These are phyloP conservation scores for Platysternon megacephalum DNA, from an alignment of 2,113 vertebrate species.

Conservation along the genomic window DNA sequence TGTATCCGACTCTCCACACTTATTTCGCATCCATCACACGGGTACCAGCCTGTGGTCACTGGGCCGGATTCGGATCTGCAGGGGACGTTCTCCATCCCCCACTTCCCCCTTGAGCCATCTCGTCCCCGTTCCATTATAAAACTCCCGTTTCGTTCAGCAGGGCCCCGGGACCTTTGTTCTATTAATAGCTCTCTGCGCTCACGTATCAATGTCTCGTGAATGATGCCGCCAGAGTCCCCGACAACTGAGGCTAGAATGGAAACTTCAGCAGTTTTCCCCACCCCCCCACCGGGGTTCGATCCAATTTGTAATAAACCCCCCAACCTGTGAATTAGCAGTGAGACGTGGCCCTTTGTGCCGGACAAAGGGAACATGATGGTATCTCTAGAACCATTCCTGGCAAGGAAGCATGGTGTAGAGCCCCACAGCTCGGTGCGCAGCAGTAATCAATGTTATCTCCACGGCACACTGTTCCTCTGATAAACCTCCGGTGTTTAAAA, in stretches of 20 bases:
- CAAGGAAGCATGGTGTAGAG: not conserved
- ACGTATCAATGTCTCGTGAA: accelerated
- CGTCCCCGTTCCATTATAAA: not conserved
- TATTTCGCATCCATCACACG: not conserved
- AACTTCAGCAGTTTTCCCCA: not conserved
- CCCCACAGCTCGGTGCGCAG: not conserved
- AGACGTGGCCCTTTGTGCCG: not conserved
- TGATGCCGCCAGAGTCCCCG: accelerated
- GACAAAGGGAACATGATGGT: not conserved
- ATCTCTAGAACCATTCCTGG: not conserved
- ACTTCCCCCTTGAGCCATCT: not conserved
- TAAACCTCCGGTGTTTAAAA: not conserved
- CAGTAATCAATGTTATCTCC: not conserved
- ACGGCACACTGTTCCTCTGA: not conserved
- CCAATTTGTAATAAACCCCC: not conserved
- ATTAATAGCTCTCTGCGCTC: not conserved
- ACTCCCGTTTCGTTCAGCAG: accelerated
- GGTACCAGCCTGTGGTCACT: not conserved
- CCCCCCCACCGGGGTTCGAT: not conserved
- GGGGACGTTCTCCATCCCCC: accelerated
- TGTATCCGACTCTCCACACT: not conserved
- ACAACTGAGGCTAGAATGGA: not conserved
- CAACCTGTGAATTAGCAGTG: not conserved
- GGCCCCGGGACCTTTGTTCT: not conserved
- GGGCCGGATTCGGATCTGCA: not conserved